Base-by-base conservation (phyloP, 2,113 vertebrate genomes). In the Notarius quadriscutis region DNA sequence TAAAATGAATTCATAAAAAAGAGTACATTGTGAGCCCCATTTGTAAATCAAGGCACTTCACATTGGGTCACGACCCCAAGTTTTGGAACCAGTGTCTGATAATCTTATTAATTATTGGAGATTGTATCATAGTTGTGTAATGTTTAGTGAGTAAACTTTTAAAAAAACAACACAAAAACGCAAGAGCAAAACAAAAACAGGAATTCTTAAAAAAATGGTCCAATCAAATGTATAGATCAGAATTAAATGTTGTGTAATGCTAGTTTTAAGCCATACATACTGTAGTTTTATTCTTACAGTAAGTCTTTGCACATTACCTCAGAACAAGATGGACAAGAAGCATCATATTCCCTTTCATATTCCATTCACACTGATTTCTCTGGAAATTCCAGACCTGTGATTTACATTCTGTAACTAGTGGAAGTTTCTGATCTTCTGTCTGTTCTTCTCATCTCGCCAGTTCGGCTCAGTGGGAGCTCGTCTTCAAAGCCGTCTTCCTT, bases 391-490 rank as follows among this genome's bases (percentile, higher is more conserved):
- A 25, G 2, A 55, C 7, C 74, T 0, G 1, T 53, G 25, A 78
- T 78, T 53, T 53, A n/a, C 74, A 15, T 41, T 41, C 41, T 41
- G 41, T n/a, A 53, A 78, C 57, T 41, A 41, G 30, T 30, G 8
- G n/a, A 27, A 79, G 22, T 55, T 78, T 79, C 25, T 8, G 4
- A 27, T 9, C 55, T 15, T 53, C n/a, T 67, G 58, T 81, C 81
- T 11, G 34, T 84, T 51, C 2, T 74, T n/a, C 67, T n/a, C 48
- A 34, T 62, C 17, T 86, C 27, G 10, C 60, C 30, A 1, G 7
- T 58, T 30, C 30, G 67, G 57, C 53, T 78, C 77, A 67, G 87
- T 55, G 30, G 63, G 57, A 88, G 55, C 71, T 81, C 62, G 9
- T 57, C 65, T 57, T 90, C 84, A 83, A 86, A 72, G 72, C 34